phyloP scores from a whole-genome alignment of 2,797 vertebrate genomes.

The Malurus splendens region DNA sequence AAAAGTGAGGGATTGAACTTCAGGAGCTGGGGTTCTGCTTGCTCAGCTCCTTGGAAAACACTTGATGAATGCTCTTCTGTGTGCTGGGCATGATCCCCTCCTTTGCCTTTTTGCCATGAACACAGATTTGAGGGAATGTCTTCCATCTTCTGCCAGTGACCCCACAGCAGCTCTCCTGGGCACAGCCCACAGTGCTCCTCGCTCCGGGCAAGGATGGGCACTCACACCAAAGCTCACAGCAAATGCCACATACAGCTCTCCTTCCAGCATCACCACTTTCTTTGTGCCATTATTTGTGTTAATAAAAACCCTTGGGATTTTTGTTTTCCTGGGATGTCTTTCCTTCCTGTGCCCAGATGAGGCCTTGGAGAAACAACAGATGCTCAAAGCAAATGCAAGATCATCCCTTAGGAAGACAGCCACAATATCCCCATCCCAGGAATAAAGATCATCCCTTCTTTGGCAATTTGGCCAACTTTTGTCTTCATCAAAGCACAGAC shows the following conservation, averaged over 20 bases:
- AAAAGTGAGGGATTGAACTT: accelerated
- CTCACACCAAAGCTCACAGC: accelerated
- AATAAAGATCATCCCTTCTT: background rate
- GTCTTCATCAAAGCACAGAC: background rate
- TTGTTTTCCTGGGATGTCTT: background rate
- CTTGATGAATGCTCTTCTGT: background rate
- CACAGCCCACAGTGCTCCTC: accelerated
- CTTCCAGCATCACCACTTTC: background rate
- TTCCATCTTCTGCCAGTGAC: background rate
- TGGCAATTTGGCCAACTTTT: background rate
- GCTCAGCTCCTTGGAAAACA: background rate
- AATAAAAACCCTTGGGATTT: background rate
- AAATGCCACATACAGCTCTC: background rate
- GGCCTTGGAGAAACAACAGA: background rate
- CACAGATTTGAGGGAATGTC: background rate
- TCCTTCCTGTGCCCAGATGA: background rate
- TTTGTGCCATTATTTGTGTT: background rate
- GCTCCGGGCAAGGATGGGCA: accelerated
- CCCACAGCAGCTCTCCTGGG: background rate
- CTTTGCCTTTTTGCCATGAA: background rate
- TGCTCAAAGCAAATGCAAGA: background rate
- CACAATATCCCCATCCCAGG: background rate
- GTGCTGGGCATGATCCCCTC: background rate
- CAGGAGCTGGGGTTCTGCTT: background rate
- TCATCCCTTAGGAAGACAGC: background rate